Evolutionary conservation across 2,797 vertebrate species (phyloP), one percentile per base, ranked within the genome.

Genomic region (Cirrhinus mrigala): DNA sequence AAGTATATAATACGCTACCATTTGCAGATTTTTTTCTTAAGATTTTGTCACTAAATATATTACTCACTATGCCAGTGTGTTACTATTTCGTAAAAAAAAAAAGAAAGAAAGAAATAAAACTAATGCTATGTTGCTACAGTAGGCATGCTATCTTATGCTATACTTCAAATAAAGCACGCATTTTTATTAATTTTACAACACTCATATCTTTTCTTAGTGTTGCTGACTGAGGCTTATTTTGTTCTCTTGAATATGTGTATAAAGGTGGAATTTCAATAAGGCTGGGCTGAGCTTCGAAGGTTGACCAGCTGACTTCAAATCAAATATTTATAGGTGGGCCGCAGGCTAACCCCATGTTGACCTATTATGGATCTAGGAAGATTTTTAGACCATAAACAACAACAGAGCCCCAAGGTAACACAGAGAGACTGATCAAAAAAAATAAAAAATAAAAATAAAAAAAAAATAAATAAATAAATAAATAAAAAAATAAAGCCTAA

Each of bases 261-360:
- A 73, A 75, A 84, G 84, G 85, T 80, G 70, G 89, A 89, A 87
- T 88, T 82, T 85, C 71, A 89, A 88, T 85, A 78, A 87, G 86
- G 66, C 64, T 48, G 68, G 81, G 69, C 40, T 58, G 79, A 66
- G 82, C 88, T 89, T 88, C 82, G 68, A 87, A 86, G 79, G 85
- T 79, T 86, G 79, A 82, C 82, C 84, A 77, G 60, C 74, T 87
- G 71, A 87, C 68, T 77, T 82, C 44, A 85, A 87, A 87, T 90
- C 87, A 88, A 87, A 88, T 90, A 88, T 87, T 90, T 86, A 86
- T 84, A 79, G 68, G 81, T 87, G 81, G 82, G 81, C 82, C 62
- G 76, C 56, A 86, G 83, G 69, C 73, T 84, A 78, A 84, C 44
- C 84, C 60, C 64, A 74, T 83, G 58, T 83, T 80, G 82, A 66